Evolutionary conservation across 2,797 vertebrate genomes (phyloP), one percentile per base, ranked within the genome.

Genomic region (Limosa lapponica): DNA sequence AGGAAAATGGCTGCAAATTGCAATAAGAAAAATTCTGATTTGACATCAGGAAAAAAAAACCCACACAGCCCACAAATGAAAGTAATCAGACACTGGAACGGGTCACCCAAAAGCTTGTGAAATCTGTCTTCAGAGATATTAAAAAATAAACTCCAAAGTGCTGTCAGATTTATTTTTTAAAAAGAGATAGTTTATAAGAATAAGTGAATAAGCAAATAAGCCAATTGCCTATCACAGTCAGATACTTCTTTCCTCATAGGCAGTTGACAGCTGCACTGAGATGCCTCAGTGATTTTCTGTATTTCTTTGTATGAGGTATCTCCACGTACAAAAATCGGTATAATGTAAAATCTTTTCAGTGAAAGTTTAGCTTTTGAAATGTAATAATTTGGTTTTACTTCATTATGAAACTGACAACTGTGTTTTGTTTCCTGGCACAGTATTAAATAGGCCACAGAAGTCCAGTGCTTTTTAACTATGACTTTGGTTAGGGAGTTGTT

Each of bases 11-110:
- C 55, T 30, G 20, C 2, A 36, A 54, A 11, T 11, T 48, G 3
- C 16, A 72, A 24, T 44, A 75, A 34, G 11, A 15, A 54, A 79
- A 75, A 49, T 58, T 46, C 13, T 57, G 5, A 49, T 74, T 48
- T 74, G 7, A 78, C 16, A 24, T 39, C 20, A 41, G 15, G 16
- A 5, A 49, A 49, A 73, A 23, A 32, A 0, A 0, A 11, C 9
- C 43, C 1, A n/a, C 6, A 28, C 5, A 52, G 8, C 5, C 2
- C 1, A 2, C 17, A 74, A 67, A 2, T 58, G 18, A 81, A 78
- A 37, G 15, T 73, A 83, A 73, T 66, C 16, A 43, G 28, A n/a
- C 15, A 64, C 3, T 22, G 23, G 30, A 51, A 46, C 10, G 2
- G 3, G 6, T 82, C 18, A n/a, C 7, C 8, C 5, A 61, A 62